These are phyloP conservation scores for Drosophila novamexicana DNA, from an alignment of 1,140 invertebrate genomes.

Conservation along the genomic window DNA sequence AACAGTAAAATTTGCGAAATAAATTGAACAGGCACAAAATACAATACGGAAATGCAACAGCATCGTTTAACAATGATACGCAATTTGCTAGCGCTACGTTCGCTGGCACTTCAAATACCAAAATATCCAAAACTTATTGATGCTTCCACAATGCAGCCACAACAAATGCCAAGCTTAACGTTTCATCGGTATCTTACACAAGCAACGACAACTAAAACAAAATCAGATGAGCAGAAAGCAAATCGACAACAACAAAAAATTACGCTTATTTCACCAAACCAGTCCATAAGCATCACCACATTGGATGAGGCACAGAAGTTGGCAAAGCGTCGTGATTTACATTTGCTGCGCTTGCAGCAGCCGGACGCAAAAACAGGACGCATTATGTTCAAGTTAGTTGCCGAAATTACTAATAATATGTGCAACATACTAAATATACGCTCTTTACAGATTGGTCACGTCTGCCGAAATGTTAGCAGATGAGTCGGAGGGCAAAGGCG, in stretches of 20 bases:
- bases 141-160: background rate
- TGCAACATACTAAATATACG: background rate
- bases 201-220: constrained; percentile 26
- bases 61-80: constrained; percentile 35
- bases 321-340: constrained; percentile 86
- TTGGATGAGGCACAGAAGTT: constrained; percentile 87
- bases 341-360: constrained; percentile 88
- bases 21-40: constrained; percentile 7
- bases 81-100: constrained; percentile 35
- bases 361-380: constrained; percentile 87
- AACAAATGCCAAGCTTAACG: constrained; percentile 19
- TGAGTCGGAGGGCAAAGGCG: constrained; percentile 32
- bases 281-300: constrained; percentile 85
- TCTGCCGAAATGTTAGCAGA: constrained; percentile 67
- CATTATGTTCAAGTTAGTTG: constrained; percentile 86
- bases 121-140: constrained; percentile 2
- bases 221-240: constrained; percentile 32
- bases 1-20: constrained; percentile 36
- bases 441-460: constrained; percentile 58
- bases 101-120: constrained; percentile 7
- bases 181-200: constrained; percentile 46
- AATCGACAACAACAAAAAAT: constrained; percentile 77
- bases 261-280: constrained; percentile 85
- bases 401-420: background rate
- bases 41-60: constrained; percentile 37